Percentiles rank a stretch among this genome's conserved stretches.
phyloP scores from a whole-genome alignment of 2,888 invertebrate genomes.

The Orchesella flavescens region DNA sequence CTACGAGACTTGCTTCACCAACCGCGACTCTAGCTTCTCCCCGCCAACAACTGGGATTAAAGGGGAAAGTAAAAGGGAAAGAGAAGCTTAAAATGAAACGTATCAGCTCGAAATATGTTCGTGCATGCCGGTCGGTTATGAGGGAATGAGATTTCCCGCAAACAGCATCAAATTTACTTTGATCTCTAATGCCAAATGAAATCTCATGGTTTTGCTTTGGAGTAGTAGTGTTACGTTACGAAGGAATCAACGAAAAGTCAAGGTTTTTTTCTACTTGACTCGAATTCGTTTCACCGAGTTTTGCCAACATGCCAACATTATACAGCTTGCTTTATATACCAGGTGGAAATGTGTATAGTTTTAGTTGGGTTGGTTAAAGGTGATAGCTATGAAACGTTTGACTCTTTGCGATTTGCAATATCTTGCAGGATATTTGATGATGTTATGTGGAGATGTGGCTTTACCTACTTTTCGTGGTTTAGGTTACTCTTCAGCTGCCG shows the following conservation, averaged over 20 bases:
- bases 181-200: conserved; percentile 61
- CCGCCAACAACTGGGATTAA: too few species aligned
- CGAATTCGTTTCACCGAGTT: conserved; percentile 15
- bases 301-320: not conserved
- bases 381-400: not conserved
- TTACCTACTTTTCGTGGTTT: conserved; percentile 53
- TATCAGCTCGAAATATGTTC: too few species aligned
- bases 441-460: conserved; percentile 60
- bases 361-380: too few species aligned
- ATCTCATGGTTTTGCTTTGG: conserved; percentile 33
- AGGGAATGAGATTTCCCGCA: conserved; percentile 61
- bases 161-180: conserved; percentile 61
- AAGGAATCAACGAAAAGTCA: conserved; percentile 32
- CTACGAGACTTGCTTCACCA: too few species aligned
- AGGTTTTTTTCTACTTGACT: not conserved
- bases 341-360: not conserved
- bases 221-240: not conserved
- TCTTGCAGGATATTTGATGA: conserved; percentile 57
- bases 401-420: conserved; percentile 57
- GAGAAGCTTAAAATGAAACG: too few species aligned
- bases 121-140: not conserved
- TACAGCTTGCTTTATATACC: conserved; percentile 1
- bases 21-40: too few species aligned
- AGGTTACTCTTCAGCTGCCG: conserved; percentile 40
- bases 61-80: too few species aligned